phyloP scores from a whole-genome alignment of 2,888 invertebrate genomes.

The Pegoplata infirma region DNA sequence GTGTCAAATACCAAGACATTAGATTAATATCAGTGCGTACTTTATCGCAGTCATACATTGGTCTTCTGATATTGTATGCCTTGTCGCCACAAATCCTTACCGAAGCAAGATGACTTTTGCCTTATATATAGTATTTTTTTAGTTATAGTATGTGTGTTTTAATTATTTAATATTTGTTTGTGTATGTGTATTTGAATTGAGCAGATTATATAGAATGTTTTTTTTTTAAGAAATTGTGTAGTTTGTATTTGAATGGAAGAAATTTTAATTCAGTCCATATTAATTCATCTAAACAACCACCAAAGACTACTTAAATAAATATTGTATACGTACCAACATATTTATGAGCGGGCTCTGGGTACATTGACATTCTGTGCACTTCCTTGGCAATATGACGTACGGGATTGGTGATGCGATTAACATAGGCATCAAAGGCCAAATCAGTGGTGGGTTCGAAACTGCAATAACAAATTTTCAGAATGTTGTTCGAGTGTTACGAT shows the following conservation, averaged over 20 bases:
- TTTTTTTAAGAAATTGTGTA: slow-evolving; percentile 4
- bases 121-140: slow-evolving; percentile 77
- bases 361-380: slow-evolving; percentile 83
- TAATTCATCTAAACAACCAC: background rate
- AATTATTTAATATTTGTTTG: slow-evolving; percentile 29
- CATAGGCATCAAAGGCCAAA: slow-evolving; percentile 82
- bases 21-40: slow-evolving; percentile 91
- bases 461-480: too few relatives aligned
- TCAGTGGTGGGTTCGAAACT: slow-evolving; percentile 78
- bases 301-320: slow-evolving; percentile 27
- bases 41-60: slow-evolving; percentile 85
- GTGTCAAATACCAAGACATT: slow-evolving; percentile 91
- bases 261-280: slow-evolving; percentile 31
- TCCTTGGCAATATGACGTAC: slow-evolving; percentile 82
- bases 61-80: slow-evolving; percentile 86
- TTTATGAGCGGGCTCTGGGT: slow-evolving; percentile 84
- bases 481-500: background rate
- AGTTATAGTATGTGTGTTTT: slow-evolving; percentile 1
- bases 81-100: slow-evolving; percentile 90
- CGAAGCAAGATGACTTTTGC: slow-evolving; percentile 90
- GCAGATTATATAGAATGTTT: background rate
- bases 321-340: slow-evolving; percentile 81
- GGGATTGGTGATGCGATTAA: slow-evolving; percentile 84
- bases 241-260: slow-evolving; percentile 31
- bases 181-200: background rate